phyloP scores from a whole-genome alignment of 2,113 vertebrate genomes.

The Erinaceus europaeus region DNA sequence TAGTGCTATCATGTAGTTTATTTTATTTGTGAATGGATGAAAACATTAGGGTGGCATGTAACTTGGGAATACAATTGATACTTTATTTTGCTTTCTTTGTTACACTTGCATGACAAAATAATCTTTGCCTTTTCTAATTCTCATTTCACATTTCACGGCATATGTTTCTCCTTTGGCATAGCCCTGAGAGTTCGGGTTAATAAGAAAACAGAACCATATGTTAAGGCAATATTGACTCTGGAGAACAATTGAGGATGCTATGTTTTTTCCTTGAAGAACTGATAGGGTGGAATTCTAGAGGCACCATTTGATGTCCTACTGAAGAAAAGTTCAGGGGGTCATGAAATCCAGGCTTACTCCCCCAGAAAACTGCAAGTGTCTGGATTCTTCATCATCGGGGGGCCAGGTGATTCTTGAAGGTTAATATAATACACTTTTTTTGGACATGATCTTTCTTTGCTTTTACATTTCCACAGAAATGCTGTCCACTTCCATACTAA shows the following conservation, averaged over 20 bases:
- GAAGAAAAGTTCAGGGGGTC: slow-evolving; percentile 40
- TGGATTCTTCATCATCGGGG: slow-evolving; percentile 22
- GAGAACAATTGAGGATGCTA: slow-evolving; percentile 28
- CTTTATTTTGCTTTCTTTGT: not conserved
- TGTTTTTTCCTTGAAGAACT: slow-evolving; percentile 28
- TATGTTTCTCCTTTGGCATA: not conserved
- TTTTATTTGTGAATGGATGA: not conserved
- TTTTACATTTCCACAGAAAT: slow-evolving; percentile 53
- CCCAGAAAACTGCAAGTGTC: slow-evolving; percentile 13
- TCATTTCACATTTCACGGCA: not conserved
- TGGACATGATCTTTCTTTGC: slow-evolving; percentile 3
- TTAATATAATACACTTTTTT: slow-evolving; percentile 45
- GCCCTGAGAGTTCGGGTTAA: slow-evolving; percentile 2
- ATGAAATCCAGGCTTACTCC: not conserved
- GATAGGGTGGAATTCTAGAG: slow-evolving; percentile 41
- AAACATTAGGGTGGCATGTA: not conserved
- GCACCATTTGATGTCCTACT: slow-evolving; percentile 18
- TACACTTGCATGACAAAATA: not conserved
- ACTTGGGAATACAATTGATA: not conserved
- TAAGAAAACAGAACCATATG: slow-evolving; percentile 13
- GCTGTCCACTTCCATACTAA: not conserved
- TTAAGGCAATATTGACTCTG: slow-evolving; percentile 14
- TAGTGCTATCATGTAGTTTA: not conserved
- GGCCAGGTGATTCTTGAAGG: slow-evolving; percentile 36
- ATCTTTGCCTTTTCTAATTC: not conserved